Evolutionary conservation across 2,113 vertebrate species (phyloP).

Genomic region (Girardinichthys multiradiatus): DNA sequence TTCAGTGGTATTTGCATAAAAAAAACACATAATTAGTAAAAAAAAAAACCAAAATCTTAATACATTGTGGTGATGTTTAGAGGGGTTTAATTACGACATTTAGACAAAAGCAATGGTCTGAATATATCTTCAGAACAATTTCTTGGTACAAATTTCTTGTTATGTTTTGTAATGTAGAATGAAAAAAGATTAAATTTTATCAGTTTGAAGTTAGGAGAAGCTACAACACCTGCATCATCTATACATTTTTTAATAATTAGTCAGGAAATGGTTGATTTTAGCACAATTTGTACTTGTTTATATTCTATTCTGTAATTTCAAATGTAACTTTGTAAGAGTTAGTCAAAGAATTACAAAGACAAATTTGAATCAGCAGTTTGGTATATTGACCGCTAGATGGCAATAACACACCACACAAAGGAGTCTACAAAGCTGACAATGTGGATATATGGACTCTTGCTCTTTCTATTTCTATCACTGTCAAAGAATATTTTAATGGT

Average conservation of each 20-base stretch:
- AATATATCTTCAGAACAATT: too few species aligned
- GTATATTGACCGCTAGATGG: conserved; percentile 34
- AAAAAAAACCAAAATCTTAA: background rate
- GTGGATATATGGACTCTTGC: background rate
- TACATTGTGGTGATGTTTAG: background rate
- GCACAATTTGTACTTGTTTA: background rate
- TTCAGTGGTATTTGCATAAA: background rate
- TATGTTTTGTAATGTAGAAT: background rate
- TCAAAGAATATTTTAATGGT: background rate
- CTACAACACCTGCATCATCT: too few species aligned
- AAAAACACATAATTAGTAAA: background rate
- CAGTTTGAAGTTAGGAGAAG: too few species aligned
- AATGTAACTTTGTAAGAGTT: background rate
- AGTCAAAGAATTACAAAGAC: background rate
- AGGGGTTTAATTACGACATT: background rate
- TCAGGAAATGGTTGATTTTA: too few species aligned
- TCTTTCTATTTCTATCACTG: background rate
- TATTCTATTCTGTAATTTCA: background rate
- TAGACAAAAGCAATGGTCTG: too few species aligned
- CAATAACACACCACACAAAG: conserved; percentile 53
- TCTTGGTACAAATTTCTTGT: too few species aligned
- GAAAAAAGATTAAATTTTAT: background rate
- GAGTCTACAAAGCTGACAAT: background rate
- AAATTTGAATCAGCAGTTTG: conserved; percentile 17
- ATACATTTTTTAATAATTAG: too few species aligned